Evolutionary conservation across 2,888 invertebrate species (phyloP).

Genomic region (Plagodis pulveraria): DNA sequence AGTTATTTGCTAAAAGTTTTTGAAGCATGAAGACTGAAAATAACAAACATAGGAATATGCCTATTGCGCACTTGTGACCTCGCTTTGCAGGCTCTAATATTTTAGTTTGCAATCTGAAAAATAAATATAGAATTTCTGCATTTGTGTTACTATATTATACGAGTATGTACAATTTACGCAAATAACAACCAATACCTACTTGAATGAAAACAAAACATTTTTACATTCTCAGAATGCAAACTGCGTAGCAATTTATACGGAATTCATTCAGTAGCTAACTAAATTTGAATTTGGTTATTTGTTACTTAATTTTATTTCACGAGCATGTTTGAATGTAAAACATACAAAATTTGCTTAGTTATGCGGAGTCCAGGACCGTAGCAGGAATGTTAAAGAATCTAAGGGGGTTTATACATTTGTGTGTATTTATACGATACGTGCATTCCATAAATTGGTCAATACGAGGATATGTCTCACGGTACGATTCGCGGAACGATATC

Average conservation of each 20-base stretch:
- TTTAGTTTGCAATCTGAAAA: too few species aligned
- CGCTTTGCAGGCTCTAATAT: too few species aligned
- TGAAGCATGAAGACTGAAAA: too few species aligned
- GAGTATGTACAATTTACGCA: background rate
- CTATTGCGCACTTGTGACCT: too few species aligned
- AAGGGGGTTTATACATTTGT: constrained; percentile 19
- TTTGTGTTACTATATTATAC: too few species aligned
- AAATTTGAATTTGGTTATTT: constrained; percentile 6
- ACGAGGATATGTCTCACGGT: constrained; percentile 37
- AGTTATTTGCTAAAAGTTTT: too few species aligned
- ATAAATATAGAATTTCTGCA: too few species aligned
- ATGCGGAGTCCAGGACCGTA: constrained; percentile 35
- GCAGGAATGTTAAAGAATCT: constrained; percentile 34
- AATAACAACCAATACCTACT: constrained; percentile 1
- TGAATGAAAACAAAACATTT: constrained; percentile 1
- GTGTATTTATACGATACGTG: constrained; percentile 40
- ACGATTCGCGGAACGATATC: constrained; percentile 35
- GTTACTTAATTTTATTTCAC: constrained; percentile 18
- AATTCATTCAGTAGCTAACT: constrained; percentile 13
- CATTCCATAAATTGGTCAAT: constrained; percentile 38
- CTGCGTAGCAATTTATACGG: constrained; percentile 8
- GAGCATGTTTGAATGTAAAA: constrained; percentile 30
- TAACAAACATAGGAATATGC: too few species aligned
- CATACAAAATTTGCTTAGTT: constrained; percentile 31
- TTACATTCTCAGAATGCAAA: constrained; percentile 3